A percentile compares a stretch with the other conserved stretches of the same genome.
Evolutionary conservation across 2,888 invertebrate species (phyloP).

Genomic region (Sinelater perroti): DNA sequence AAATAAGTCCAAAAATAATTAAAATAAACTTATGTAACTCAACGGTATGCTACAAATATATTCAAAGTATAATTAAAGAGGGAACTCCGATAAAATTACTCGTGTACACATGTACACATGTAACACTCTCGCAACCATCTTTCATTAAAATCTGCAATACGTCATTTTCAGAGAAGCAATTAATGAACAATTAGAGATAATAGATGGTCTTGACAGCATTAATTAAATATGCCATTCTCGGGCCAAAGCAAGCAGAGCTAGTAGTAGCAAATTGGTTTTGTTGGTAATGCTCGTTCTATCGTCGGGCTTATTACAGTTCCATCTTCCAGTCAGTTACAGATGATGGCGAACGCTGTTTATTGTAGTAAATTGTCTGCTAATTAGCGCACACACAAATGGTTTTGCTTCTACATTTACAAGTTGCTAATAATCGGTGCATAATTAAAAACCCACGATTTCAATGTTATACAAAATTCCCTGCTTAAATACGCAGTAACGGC

Average conservation of each 20-base stretch:
- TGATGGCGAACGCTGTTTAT: conserved; percentile 12
- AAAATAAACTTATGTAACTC: too few relatives aligned
- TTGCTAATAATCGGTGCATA: too few relatives aligned
- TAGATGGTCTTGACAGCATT: conserved; percentile 32
- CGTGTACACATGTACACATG: too few relatives aligned
- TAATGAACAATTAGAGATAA: conserved; percentile 30
- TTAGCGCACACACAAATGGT: conserved; percentile 1
- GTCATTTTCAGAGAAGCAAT: conserved; percentile 18
- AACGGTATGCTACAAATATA: too few relatives aligned
- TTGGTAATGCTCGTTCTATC: conserved; percentile 26
- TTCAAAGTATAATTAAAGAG: too few relatives aligned
- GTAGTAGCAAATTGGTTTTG: conserved; percentile 31
- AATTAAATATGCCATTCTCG: conserved; percentile 32
- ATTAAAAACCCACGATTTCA: too few relatives aligned
- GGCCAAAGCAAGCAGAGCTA: conserved; percentile 26
- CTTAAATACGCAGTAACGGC: too few relatives aligned
- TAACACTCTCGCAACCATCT: too few relatives aligned
- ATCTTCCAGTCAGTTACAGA: conserved; percentile 25
- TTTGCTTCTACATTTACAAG: too few relatives aligned
- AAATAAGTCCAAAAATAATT: too few relatives aligned
- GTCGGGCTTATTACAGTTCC: conserved; percentile 27
- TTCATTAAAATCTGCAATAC: conserved; percentile 2
- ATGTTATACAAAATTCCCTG: too few relatives aligned
- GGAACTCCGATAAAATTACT: too few relatives aligned
- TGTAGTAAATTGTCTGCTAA: conserved; percentile 17